phyloP scores from a whole-genome alignment of 2,797 vertebrate genomes.

The Ceryle rudis region DNA sequence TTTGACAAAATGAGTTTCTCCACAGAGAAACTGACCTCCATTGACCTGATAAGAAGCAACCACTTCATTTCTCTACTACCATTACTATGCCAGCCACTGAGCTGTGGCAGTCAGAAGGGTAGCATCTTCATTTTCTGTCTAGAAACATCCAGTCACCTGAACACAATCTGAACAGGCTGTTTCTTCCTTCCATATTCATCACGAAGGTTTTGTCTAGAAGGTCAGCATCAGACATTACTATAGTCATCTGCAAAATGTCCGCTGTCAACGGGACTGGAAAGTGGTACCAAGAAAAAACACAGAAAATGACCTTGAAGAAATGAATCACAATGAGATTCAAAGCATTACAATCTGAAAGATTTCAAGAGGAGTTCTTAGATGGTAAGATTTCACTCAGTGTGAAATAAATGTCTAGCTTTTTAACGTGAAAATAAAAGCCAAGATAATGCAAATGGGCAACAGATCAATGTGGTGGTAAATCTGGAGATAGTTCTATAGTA shows the following conservation, averaged over 20 bases:
- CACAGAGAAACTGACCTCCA: not conserved
- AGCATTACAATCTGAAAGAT: not conserved
- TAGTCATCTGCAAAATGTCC: not conserved
- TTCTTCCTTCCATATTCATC: not conserved
- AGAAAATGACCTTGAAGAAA: not conserved
- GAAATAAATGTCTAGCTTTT: not conserved
- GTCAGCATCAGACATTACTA: not conserved
- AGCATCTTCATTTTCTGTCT: not conserved
- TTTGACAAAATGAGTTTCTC: not conserved
- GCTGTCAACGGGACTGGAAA: not conserved
- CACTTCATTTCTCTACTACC: not conserved
- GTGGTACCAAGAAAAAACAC: not conserved
- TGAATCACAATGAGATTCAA: not conserved
- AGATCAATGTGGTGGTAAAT: conserved; percentile 5
- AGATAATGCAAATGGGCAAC: conserved; percentile 9
- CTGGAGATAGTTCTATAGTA: not conserved
- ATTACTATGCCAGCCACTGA: not conserved
- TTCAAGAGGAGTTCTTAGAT: not conserved
- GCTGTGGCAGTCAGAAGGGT: fast-evolving
- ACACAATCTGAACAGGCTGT: not conserved
- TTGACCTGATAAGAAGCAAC: not conserved
- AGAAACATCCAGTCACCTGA: not conserved
- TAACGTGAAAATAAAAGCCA: not conserved
- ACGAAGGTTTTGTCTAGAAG: not conserved
- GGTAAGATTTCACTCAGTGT: not conserved